Percentiles rank a stretch among this genome's conserved stretches.
Evolutionary conservation across 2,797 vertebrate species (phyloP).

Genomic region (Heterohyrax brucei): DNA sequence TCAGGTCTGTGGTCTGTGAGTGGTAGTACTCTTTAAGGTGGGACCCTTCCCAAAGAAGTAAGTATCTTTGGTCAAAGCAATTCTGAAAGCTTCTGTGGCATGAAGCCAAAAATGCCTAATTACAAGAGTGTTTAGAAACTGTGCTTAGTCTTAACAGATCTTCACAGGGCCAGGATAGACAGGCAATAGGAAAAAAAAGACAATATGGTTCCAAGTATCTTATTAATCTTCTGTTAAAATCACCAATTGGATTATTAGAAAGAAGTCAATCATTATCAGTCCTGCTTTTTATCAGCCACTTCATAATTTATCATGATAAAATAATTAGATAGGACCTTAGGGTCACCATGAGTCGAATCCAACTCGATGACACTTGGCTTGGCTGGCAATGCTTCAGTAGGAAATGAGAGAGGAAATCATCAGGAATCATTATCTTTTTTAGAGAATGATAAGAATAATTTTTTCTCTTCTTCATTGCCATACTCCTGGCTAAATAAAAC

Average conservation of each 20-base stretch:
- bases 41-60: too few species aligned
- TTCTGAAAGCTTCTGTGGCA: background rate
- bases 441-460: background rate
- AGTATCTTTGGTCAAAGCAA: background rate
- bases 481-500: conserved; percentile 20
- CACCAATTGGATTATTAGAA: background rate
- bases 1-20: background rate
- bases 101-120: background rate
- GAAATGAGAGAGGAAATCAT: background rate
- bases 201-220: background rate
- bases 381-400: conserved; percentile 1
- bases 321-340: background rate
- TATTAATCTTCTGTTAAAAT: background rate
- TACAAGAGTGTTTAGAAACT: background rate
- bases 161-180: background rate
- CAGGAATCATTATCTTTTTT: background rate
- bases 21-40: accelerated
- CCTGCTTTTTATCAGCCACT: conserved; percentile 27
- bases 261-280: background rate
- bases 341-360: too few species aligned
- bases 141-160: background rate
- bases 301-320: conserved; percentile 50
- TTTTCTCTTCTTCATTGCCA: background rate
- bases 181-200: background rate
- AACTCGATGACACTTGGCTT: too few species aligned